phyloP scores from a whole-genome alignment of 2,113 vertebrate genomes.

The Petaurus breviceps region DNA sequence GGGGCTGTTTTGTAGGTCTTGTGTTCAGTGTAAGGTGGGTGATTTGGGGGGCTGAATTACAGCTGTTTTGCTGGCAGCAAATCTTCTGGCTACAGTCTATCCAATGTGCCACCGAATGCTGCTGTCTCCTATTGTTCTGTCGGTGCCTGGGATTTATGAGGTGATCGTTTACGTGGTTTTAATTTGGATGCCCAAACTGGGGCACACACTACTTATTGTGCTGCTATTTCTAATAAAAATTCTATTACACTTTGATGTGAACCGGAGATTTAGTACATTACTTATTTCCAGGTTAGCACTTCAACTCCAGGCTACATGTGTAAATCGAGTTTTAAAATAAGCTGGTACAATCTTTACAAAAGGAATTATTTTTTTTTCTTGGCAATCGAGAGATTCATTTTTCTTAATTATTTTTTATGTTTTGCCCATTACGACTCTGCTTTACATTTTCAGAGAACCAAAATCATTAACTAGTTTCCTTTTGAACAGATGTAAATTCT shows the following conservation, averaged over 20 bases:
- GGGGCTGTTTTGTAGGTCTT: neutral
- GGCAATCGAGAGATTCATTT: conserved; percentile 27
- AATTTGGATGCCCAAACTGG: conserved; percentile 47
- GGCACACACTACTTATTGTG: conserved; percentile 38
- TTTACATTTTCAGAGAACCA: conserved; percentile 45
- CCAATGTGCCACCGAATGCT: neutral
- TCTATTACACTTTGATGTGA: conserved; percentile 27
- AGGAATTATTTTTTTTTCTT: conserved; percentile 47
- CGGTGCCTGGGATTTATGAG: neutral
- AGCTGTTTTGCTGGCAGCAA: neutral
- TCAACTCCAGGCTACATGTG: neutral
- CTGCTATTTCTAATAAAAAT: conserved; percentile 43
- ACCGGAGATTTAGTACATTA: conserved; percentile 32
- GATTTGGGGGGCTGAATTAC: conserved; percentile 3
- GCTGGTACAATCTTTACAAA: conserved; percentile 27
- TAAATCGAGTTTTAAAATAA: conserved; percentile 58
- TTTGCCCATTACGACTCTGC: conserved; percentile 17
- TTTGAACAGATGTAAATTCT: conserved; percentile 59
- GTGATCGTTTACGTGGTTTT: conserved; percentile 48
- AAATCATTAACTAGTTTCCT: conserved; percentile 63
- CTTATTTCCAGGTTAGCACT: conserved; percentile 14
- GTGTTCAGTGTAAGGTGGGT: neutral
- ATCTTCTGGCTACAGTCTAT: neutral
- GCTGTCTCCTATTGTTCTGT: neutral
- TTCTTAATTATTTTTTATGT: conserved; percentile 50